These are phyloP conservation scores for Polydrusus pterygomalis DNA, from an alignment of 2,888 invertebrate species.

Conservation along the genomic window DNA sequence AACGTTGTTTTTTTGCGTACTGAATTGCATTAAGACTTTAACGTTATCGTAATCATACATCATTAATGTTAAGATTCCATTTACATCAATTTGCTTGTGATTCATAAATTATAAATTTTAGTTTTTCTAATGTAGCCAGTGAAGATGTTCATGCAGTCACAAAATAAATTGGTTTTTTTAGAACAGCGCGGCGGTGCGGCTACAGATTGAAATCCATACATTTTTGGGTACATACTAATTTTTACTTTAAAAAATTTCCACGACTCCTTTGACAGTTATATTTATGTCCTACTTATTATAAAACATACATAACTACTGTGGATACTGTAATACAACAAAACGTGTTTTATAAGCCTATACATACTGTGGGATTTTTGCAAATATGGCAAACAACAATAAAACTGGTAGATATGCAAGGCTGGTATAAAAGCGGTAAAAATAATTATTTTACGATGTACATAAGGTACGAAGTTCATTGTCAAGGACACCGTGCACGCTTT, in stretches of 20 bases:
- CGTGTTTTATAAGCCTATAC: constrained; percentile 13
- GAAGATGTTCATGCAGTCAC: too few species aligned
- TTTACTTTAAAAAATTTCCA: neutral
- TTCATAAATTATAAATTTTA: too few species aligned
- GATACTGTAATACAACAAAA: neutral
- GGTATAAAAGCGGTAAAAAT: neutral
- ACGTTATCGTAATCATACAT: too few species aligned
- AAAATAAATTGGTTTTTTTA: too few species aligned
- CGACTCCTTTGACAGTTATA: constrained; percentile 6
- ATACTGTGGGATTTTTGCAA: neutral
- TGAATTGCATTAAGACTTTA: constrained; percentile 36
- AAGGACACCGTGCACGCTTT: neutral
- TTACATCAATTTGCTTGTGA: constrained; percentile 8
- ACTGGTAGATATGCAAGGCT: constrained; percentile 6
- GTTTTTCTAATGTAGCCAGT: neutral
- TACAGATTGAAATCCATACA: neutral
- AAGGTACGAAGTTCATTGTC: constrained; percentile 1
- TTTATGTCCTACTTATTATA: neutral
- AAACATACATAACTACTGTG: neutral
- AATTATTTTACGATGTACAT: neutral
- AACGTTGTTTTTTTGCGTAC: constrained; percentile 36
- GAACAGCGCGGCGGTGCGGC: too few species aligned
- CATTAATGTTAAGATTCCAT: constrained; percentile 5
- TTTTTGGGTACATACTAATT: neutral
- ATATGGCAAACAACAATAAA: constrained; percentile 18